phyloP scores from a whole-genome alignment of 2,113 vertebrate genomes.

The Heloderma charlesbogerti region DNA sequence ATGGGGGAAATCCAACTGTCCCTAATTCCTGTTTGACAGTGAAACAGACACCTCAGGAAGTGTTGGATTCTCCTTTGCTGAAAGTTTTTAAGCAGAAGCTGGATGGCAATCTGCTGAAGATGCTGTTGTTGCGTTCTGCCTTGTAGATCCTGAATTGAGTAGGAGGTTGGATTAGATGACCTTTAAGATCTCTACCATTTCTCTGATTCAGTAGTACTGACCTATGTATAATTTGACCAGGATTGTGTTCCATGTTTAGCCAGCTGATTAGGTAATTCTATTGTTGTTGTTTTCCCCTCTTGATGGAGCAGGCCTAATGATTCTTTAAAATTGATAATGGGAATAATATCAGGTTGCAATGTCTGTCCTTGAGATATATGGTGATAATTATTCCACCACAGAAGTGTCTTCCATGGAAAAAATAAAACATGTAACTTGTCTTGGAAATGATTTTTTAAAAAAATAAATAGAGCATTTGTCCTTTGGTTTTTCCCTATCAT shows the following conservation, averaged over 20 bases:
- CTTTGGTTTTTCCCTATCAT: conserved; percentile 7
- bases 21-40: background rate
- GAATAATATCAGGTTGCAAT: background rate
- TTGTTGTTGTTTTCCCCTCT: background rate
- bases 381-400: conserved; percentile 11
- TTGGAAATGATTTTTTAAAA: conserved; percentile 14
- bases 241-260: background rate
- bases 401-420: background rate
- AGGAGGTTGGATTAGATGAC: background rate
- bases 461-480: background rate
- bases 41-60: background rate
- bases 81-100: background rate
- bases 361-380: conserved; percentile 15
- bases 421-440: conserved; percentile 4
- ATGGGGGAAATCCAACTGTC: background rate
- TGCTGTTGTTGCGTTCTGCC: background rate
- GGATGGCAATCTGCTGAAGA: background rate
- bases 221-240: background rate
- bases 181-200: background rate
- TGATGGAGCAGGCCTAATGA: conserved; percentile 8
- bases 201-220: background rate
- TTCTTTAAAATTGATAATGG: conserved; percentile 3
- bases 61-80: background rate
- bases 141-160: background rate
- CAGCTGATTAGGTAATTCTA: background rate